A percentile compares a stretch with the other conserved stretches of the same genome.
These are phyloP conservation scores for Tromatobia lineatoria DNA, from an alignment of 2,888 invertebrate genomes.

Conservation along the genomic window DNA sequence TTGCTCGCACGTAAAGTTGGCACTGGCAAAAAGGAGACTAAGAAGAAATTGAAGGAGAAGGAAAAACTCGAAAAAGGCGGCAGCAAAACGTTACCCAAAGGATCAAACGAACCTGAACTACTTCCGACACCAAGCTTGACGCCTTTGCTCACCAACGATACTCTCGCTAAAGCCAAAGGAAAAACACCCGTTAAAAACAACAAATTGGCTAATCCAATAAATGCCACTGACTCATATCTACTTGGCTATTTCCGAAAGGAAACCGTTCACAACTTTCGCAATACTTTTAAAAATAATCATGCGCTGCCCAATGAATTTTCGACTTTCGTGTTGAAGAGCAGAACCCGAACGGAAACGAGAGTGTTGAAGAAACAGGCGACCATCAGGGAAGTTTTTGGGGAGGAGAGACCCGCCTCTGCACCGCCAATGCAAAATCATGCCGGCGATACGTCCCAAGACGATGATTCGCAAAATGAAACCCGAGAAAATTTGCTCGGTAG, in stretches of 20 bases:
- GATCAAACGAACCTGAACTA: slow-evolving; percentile 87
- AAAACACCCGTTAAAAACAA: slow-evolving; percentile 77
- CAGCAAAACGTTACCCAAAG: slow-evolving; percentile 88
- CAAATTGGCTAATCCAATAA: slow-evolving; percentile 78
- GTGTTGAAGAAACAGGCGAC: slow-evolving; percentile 91
- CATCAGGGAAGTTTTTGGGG: slow-evolving; percentile 93
- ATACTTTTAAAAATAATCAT: slow-evolving; percentile 89
- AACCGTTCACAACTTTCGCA: slow-evolving; percentile 89
- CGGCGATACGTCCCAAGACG: slow-evolving; percentile 81
- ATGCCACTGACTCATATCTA: slow-evolving; percentile 87
- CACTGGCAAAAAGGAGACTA: slow-evolving; percentile 86
- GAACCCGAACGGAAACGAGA: slow-evolving; percentile 92
- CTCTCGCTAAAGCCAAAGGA: slow-evolving; percentile 71
- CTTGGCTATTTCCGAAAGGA: slow-evolving; percentile 90
- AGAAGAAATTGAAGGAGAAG: slow-evolving; percentile 87
- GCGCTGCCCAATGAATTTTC: slow-evolving; percentile 88
- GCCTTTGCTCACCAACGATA: slow-evolving; percentile 74
- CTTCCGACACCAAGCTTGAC: slow-evolving; percentile 89
- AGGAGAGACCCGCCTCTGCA: slow-evolving; percentile 93
- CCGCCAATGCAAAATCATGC: slow-evolving; percentile 89
- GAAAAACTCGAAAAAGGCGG: slow-evolving; percentile 84
- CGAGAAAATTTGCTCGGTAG: slow-evolving; percentile 72
- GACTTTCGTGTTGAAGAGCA: slow-evolving; percentile 90
- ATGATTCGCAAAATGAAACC: slow-evolving; percentile 81
- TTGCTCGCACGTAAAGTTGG: slow-evolving; percentile 89